Percentiles rank a stretch among this genome's conserved stretches.
These are phyloP conservation scores for Aethina tumida DNA, from an alignment of 1,140 invertebrate genomes.

Conservation along the genomic window DNA sequence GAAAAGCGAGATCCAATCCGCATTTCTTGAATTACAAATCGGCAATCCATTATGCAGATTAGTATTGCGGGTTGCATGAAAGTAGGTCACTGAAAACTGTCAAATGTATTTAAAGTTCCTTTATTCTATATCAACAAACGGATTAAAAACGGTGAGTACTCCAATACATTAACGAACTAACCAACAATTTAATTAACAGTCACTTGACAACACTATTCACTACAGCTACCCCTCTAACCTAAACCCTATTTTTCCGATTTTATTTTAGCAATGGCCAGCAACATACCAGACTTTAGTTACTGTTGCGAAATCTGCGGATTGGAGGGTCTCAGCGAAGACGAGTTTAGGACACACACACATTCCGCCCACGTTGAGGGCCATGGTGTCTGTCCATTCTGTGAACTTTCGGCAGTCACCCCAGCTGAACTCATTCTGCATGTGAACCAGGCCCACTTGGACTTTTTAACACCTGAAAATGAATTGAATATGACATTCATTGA, in stretches of 20 bases:
- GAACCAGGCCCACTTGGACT: constrained; percentile 70
- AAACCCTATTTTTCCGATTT: background rate
- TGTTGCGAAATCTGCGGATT: constrained; percentile 75
- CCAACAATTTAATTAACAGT: background rate
- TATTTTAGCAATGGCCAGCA: constrained; percentile 35
- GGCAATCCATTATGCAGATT: constrained; percentile 18
- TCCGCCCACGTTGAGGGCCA: constrained; percentile 65
- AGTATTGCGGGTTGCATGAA: constrained; percentile 20
- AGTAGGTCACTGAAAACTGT: constrained; percentile 24
- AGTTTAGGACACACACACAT: constrained; percentile 67
- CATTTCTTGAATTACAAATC: constrained; percentile 5
- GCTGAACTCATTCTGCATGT: constrained; percentile 69
- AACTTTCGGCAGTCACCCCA: constrained; percentile 56
- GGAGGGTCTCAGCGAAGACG: constrained; percentile 65
- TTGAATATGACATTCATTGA: constrained; percentile 49
- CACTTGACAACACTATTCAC: background rate
- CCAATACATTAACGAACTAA: background rate
- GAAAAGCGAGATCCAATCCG: no score
- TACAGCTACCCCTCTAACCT: constrained; percentile 1
- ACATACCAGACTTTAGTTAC: constrained; percentile 36
- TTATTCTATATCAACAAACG: constrained; percentile 3
- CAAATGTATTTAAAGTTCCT: constrained; percentile 11
- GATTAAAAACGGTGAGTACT: background rate
- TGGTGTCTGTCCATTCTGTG: constrained; percentile 72
- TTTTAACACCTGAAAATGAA: constrained; percentile 58